Evolutionary conservation across 2,888 invertebrate species (phyloP), one percentile per base, ranked within the genome.

Genomic region (Tuta absoluta): DNA sequence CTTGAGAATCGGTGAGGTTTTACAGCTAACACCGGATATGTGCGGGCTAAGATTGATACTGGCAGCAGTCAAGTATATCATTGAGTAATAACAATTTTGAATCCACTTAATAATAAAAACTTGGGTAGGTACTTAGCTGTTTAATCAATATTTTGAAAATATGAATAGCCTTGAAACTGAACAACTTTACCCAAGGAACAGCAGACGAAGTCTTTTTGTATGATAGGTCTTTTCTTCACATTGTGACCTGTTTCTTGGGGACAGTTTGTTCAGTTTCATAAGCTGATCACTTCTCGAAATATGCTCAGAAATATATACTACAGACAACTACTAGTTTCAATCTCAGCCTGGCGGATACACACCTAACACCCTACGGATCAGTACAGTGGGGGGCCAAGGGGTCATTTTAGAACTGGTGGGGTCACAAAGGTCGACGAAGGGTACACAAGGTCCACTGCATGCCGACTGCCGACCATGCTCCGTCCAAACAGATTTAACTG

Each of bases 401-500:
- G 48, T 24, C 37, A 23, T 21, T 38, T 37, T 49, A 49, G 38
- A 24, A 61, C n/a, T 24, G 17, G 56, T 8, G 17, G 56, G 63
- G 49, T 53, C 59, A 64, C 48, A 53, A 38, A 64, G 53, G 59
- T 62, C 58, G 63, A 57, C 45, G 63, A 63, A 19, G 61, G 64
- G 64, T 41, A 41, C 33, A 76, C 72, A 74, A 79, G 84, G 80
- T 77, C 80, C 83, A 81, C 80, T 72, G 72, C 89, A 89, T 90
- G 88, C 90, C 78, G 86, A 82, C 85, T 90, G 88, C 90, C 78
- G 86, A 82, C 85, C 89, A 89, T 91, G 89, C 91, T 86, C 72
- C 81, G 84, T 78, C 78, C 76, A 81, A 72, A 53, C 51, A 53
- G 69, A 75, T 79, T 75, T 72, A 82, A 91, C 91, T 91, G 91